Base-by-base conservation (phyloP, 2,888 invertebrate species). In the Ophion costatus region DNA sequence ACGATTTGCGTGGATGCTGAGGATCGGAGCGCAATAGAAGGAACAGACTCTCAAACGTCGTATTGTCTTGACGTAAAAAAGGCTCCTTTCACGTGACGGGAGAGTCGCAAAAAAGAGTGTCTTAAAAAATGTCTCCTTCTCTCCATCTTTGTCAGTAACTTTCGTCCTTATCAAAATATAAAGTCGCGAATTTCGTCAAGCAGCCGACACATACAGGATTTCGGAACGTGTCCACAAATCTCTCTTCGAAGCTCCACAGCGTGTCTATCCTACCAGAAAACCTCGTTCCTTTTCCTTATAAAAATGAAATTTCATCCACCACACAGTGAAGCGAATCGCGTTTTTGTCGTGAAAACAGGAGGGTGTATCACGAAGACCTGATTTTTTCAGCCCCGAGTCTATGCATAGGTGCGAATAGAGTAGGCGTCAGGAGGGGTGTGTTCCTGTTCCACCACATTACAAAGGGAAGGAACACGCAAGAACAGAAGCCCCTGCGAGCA, bases 401-500 rank as follows among this genome's bases (percentile, higher is more conserved):
- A 38, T 59, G 7, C 57, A 57, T 38, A 17, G 22, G 9, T 14
- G 22, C 11, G 22, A 20, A 10, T 29, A 20, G 66, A 14, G 22
- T 9, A 14, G 14, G 10, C 11, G 7, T 9, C 11, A 14, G 24
- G 4, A 7, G 9, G 14, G 38, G n/a, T 17, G n/a, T 57, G 38
- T 57, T 57, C 20, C 20, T 29, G 24, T 64, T 56, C 29, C 33
- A 33, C 56, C 63, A 11, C 7, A 29, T 20, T 24, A 22, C 56
- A 24, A 66, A 33, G 71, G 33, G 45, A 63, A 61, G 42, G n/a
- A 63, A 20, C 38, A 38, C n/a, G 33, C 22, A 33, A 70, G 33
- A 57, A 76, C 22, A 61, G 51, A 77, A 73, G 67, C 56, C 80
- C 70, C 70, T 57, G 64, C 75, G 78, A 79, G 75, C 66, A 82